Base-by-base conservation (phyloP, 2,888 invertebrate species). In the Pyrrhia umbra region DNA sequence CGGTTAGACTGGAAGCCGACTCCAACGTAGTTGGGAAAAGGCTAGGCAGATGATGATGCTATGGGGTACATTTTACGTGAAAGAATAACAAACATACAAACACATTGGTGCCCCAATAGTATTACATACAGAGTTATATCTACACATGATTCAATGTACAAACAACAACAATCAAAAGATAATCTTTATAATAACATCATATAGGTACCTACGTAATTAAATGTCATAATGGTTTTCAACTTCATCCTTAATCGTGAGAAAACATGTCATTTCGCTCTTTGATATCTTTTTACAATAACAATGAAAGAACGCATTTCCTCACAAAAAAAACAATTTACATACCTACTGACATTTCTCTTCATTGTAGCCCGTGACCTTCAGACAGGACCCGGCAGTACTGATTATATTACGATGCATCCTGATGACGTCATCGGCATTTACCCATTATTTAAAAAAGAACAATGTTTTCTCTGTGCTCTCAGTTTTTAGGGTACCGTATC, bases 321-420 rank as follows among this genome's bases (percentile, higher is more conserved):
- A 23, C 23, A 42, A 62, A 15, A 37, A n/a, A 5, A 18, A 15
- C 15, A 9, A 20, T n/a, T 43, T 13, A n/a, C 20, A 5, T 13
- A 30, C 25, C n/a, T 8, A 13, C 0, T 21, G 23, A 34, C 3
- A 52, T 68, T 52, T 72, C 30, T 50, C n/a, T 27, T n/a, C 27
- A 46, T 65, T 73, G 34, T 39, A n/a, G 9, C n/a, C 5, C 42
- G 0, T 9, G 15, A 16, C 58, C 47, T 68, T 68, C 34, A 1
- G 15, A 8, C 1, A 2, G 40, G 20, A 58, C 37, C 59, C 75
- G 75, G 75, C 15, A 68, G 68, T 58, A n/a, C n/a, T n/a, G n/a
- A n/a, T n/a, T n/a, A n/a, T 1, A 15, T 23, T 15, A 25, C 20
- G 45, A 52, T 13, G 1, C 16, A 34, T 1, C 34, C 16, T 30